phyloP scores from a whole-genome alignment of 2,113 vertebrate genomes.

The Tetrao urogallus region DNA sequence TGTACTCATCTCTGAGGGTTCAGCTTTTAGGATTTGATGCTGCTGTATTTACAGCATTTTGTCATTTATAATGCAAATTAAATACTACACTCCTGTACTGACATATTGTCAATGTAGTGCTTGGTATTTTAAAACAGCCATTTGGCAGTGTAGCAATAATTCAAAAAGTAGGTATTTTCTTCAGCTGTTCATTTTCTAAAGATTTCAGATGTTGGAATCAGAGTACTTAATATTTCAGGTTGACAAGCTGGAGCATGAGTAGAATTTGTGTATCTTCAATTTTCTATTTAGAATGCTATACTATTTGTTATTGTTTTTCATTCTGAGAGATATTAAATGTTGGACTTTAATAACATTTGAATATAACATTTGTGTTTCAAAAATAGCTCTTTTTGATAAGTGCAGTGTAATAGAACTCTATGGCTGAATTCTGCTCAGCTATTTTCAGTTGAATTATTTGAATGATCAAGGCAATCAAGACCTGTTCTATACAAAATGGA shows the following conservation, averaged over 20 bases:
- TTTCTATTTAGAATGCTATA: not conserved
- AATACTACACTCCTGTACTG: not conserved
- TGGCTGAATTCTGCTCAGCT: not conserved
- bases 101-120: not conserved
- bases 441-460: not conserved
- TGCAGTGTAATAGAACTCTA: not conserved
- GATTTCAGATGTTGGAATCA: not conserved
- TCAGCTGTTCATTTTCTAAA: not conserved
- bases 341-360: not conserved
- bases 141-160: not conserved
- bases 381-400: not conserved
- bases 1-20: not conserved
- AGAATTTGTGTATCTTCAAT: not conserved
- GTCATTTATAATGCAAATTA: not conserved
- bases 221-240: not conserved
- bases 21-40: not conserved
- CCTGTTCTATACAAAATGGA: not conserved
- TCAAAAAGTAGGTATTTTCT: not conserved
- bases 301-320: not conserved
- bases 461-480: not conserved
- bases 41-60: not conserved
- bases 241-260: not conserved
- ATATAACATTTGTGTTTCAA: not conserved
- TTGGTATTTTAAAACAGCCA: not conserved
- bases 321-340: not conserved